These are phyloP conservation scores for Thyatira batis DNA, from an alignment of 2,888 invertebrate species.

Conservation along the genomic window DNA sequence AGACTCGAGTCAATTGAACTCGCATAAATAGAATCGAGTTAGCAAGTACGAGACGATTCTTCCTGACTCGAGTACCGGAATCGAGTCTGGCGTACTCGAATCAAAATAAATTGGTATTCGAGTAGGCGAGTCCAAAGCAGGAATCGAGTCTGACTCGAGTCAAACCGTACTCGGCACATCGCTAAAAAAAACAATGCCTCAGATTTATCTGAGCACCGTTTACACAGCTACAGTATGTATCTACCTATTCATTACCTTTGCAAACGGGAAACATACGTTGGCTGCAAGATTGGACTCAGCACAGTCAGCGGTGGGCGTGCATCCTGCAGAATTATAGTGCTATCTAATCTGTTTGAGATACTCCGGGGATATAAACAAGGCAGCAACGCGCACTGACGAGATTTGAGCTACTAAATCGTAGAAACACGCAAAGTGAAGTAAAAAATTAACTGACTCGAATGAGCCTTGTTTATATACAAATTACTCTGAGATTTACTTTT, in stretches of 20 bases:
- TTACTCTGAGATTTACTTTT: too few relatives aligned
- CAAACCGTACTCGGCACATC: not conserved
- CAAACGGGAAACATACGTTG: conserved; percentile 1
- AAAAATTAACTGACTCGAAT: not conserved
- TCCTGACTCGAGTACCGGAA: too few relatives aligned
- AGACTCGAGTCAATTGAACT: too few relatives aligned
- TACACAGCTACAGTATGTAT: not conserved
- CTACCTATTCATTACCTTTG: conserved; percentile 1
- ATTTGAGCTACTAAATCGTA: conserved; percentile 11
- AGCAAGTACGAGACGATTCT: too few relatives aligned
- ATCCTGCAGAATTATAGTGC: conserved; percentile 45
- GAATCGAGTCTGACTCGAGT: too few relatives aligned
- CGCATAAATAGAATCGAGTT: too few relatives aligned
- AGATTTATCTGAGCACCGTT: not conserved
- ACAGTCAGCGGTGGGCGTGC: conserved; percentile 57
- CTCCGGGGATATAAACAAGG: conserved; percentile 57
- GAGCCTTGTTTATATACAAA: not conserved
- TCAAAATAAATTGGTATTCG: too few relatives aligned
- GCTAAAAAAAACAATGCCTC: not conserved
- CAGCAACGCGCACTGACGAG: conserved; percentile 39
- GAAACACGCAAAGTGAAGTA: not conserved
- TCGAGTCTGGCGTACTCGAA: too few relatives aligned
- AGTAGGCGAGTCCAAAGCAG: too few relatives aligned
- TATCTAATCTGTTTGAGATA: conserved; percentile 67
- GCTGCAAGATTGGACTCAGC: not conserved